Evolutionary conservation across 2,888 invertebrate genomes (phyloP), one percentile per base, ranked within the genome.

Genomic region (Tricholauxania praeusta): DNA sequence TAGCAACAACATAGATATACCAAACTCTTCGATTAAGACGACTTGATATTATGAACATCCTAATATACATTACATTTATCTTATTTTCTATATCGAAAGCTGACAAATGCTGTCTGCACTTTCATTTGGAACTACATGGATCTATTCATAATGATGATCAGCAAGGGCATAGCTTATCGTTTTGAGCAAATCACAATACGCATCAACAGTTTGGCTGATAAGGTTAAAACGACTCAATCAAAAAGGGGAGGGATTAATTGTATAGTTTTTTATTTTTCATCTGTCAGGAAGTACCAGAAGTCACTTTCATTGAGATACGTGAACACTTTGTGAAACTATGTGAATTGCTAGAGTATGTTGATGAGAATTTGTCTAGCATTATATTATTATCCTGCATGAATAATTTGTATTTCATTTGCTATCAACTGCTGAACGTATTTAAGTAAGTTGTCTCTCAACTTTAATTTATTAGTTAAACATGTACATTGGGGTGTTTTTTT

Each of bases 121-220:
- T 90, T 92, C 68, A 88, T 91, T 3, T 94, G 93, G 93, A 93
- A 93, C 81, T 93, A 91, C 75, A 92, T 93, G 84, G 93, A 93
- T 81, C 83, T 93, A 48, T 91, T 93, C 73, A 91, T 94, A 22
- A 93, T 93, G 80, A 85, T 93, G 71, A 87, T 93, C 51, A 93
- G 93, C 83, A 89, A 91, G 80, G 92, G 92, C 0, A 85, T 94
- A 32, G 88, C 91, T 1, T 91, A 91, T 49, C 89, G 93, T 49
- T 93, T 93, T 78, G 89, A 90, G 69, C 91, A 92, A 82, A 85
- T 93, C n/a, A 92, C 92, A 65, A 79, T 63, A 28, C 82, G 86
- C 3, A 82, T 87, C 62, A 81, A 79, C 8, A 79, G 77, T 47
- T 73, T 86, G 51, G 79, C 79, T 12, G 78, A 81, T 22, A 81